Percentiles rank a stretch among this genome's conserved stretches.
These are phyloP conservation scores for Parauchenoglanis ngamensis DNA, from an alignment of 2,797 vertebrate species.

Conservation along the genomic window DNA sequence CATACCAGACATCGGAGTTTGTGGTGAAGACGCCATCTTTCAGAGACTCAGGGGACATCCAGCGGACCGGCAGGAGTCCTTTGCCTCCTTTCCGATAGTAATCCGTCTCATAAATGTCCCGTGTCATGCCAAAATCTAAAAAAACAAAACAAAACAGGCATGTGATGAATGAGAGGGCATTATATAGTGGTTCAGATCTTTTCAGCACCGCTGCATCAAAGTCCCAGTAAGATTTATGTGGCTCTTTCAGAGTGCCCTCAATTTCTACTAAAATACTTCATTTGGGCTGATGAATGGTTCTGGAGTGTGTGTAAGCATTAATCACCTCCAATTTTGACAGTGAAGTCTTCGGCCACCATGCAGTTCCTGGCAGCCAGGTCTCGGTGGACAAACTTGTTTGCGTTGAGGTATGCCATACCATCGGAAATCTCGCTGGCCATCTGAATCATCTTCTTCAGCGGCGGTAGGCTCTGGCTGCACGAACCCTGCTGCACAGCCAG, in stretches of 20 bases:
- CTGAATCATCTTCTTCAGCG: slow-evolving; percentile 98
- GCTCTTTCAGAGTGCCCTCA: slow-evolving; percentile 45
- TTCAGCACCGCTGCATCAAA: slow-evolving; percentile 54
- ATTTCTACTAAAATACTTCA: slow-evolving; percentile 44
- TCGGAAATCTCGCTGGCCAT: slow-evolving; percentile 98
- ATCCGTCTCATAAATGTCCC: slow-evolving; percentile 99
- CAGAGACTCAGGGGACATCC: slow-evolving; percentile 98
- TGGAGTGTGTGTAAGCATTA: slow-evolving; percentile 25
- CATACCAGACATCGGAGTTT: slow-evolving; percentile 98
- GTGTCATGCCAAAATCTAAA: slow-evolving; percentile 97
- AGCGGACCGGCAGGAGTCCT: slow-evolving; percentile 95
- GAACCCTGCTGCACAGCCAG: slow-evolving; percentile 75
- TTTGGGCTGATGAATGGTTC: slow-evolving; percentile 22
- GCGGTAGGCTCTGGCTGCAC: slow-evolving; percentile 83
- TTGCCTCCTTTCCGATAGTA: slow-evolving; percentile 99
- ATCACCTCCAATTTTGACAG: slow-evolving; percentile 97
- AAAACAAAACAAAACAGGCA: slow-evolving; percentile 52
- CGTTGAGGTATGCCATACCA: slow-evolving; percentile 97
- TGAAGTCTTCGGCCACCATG: slow-evolving; percentile 98
- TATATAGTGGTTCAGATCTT: slow-evolving; percentile 52
- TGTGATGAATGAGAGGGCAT: slow-evolving; percentile 58
- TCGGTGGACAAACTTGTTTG: slow-evolving; percentile 98
- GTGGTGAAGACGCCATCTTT: slow-evolving; percentile 99
- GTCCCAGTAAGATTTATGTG: slow-evolving; percentile 59
- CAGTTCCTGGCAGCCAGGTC: slow-evolving; percentile 97